Evolutionary conservation across 2,113 vertebrate species (phyloP), one percentile per base, ranked within the genome.

Genomic region (Channa maculata): DNA sequence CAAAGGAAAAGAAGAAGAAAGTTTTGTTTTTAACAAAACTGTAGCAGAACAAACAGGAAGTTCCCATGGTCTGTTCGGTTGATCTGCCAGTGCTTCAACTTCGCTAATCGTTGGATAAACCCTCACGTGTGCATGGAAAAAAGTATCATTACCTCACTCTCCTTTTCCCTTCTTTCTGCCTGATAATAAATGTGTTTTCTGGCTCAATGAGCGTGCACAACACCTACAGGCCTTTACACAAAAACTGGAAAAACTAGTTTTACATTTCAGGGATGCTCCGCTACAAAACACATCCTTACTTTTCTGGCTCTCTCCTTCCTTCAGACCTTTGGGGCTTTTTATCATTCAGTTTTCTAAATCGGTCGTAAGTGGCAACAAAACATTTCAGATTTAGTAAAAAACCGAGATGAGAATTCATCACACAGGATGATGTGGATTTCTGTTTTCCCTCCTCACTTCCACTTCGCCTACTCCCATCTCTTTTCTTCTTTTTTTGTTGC

Each of bases 301-400:
- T 46, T 14, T 37, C 8, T 36, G 5, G 14, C 44, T 66, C 52
- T 8, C 15, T 50, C 14, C 4, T 6, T 12, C n/a, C 14, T 5
- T 46, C 1, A 15, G 4, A 15, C 2, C 4, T 45, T n/a, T 53
- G 3, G 6, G 48, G 5, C 2, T 36, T 45, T 51, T 59, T 1
- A 45, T 37, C 5, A 15, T 24, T 6, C 0, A 13, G 14, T 44
- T 52, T 39, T 66, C 53, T 37, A 14, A 53, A 67, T 52, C 0
- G 54, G 15, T 68, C 57, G 54, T 54, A 55, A 64, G 33, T 45
- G 38, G 38, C 13, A 44, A 51, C 60, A 33, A 69, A 67, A 65
- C 75, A 38, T 59, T 50, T 49, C 10, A 48, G 4, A 62, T 46
- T 63, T 72, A 33, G 10, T 13, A 44, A 71, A 44, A 71, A 72